phyloP scores from a whole-genome alignment of 2,113 vertebrate genomes.

The Notiomystis cincta region DNA sequence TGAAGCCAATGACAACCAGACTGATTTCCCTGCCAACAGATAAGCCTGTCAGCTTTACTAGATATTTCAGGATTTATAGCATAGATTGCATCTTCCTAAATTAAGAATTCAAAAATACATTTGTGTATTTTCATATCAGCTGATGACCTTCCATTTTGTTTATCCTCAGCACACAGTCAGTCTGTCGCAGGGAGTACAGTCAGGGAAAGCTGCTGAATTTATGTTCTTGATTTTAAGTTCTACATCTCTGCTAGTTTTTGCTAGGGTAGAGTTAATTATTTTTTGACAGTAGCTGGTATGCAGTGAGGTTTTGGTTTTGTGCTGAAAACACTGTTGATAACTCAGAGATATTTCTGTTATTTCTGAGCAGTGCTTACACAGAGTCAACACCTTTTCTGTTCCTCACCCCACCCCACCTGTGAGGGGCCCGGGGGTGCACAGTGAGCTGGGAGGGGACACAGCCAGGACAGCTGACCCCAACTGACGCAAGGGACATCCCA shows the following conservation, averaged over 20 bases:
- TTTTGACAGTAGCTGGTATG: neutral
- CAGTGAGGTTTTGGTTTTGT: neutral
- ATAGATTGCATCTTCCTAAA: neutral
- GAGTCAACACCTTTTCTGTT: neutral
- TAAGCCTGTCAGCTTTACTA: neutral
- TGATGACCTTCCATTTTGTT: neutral
- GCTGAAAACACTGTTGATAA: neutral
- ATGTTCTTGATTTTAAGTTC: neutral
- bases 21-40: neutral
- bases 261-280: neutral
- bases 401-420: neutral
- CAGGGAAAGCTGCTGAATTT: neutral
- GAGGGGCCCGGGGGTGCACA: neutral
- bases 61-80: neutral
- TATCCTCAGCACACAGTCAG: neutral
- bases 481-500: neutral
- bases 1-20: neutral
- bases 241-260: neutral
- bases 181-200: neutral
- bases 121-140: neutral
- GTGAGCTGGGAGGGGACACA: fast-evolving
- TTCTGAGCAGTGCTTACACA: neutral
- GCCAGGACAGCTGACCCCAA: neutral
- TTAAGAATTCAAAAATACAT: neutral
- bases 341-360: neutral